A percentile compares a stretch with the other conserved stretches of the same genome.
Evolutionary conservation across 2,888 invertebrate genomes (phyloP).

Genomic region (Yponomeuta sedellus): DNA sequence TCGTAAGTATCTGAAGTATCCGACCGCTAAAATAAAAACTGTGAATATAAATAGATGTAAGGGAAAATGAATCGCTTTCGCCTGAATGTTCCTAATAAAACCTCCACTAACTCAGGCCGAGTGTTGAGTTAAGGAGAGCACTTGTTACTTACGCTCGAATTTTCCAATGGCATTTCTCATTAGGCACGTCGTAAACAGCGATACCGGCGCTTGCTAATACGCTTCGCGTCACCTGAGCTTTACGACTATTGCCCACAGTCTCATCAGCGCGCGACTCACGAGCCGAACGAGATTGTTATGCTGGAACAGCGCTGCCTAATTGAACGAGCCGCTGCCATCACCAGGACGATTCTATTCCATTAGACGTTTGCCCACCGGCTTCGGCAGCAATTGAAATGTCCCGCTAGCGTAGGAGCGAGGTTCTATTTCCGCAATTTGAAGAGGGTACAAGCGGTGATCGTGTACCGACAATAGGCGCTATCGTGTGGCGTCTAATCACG

Average conservation of each 20-base stretch:
- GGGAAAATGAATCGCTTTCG: conserved; percentile 33
- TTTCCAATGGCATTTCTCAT: conserved; percentile 58
- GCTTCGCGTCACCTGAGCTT: conserved; percentile 47
- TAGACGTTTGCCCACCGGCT: conserved; percentile 50
- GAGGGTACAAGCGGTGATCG: conserved; percentile 68
- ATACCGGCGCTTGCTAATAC: conserved; percentile 64
- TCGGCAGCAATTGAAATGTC: conserved; percentile 69
- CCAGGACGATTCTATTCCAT: conserved; percentile 43
- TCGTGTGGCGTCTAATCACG: conserved; percentile 75
- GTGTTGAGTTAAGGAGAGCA: conserved; percentile 34
- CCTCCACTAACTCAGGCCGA: conserved; percentile 24
- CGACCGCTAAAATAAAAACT: conserved; percentile 16
- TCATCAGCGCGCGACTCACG: conserved; percentile 19
- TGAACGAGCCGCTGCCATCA: neutral
- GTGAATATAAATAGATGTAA: conserved; percentile 22
- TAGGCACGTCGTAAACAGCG: conserved; percentile 64
- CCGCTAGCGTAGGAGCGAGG: conserved; percentile 65
- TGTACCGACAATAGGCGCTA: conserved; percentile 73
- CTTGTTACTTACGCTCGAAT: conserved; percentile 54
- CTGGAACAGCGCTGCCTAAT: conserved; percentile 7
- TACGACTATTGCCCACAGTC: conserved; percentile 54
- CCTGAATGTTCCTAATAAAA: conserved; percentile 29
- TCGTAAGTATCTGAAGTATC: too few species aligned
- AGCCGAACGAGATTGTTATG: conserved; percentile 7
- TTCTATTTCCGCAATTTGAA: conserved; percentile 74